Conservation (phyloP, 2,888 invertebrate species). For the Balanococcus diminutus region DNA sequence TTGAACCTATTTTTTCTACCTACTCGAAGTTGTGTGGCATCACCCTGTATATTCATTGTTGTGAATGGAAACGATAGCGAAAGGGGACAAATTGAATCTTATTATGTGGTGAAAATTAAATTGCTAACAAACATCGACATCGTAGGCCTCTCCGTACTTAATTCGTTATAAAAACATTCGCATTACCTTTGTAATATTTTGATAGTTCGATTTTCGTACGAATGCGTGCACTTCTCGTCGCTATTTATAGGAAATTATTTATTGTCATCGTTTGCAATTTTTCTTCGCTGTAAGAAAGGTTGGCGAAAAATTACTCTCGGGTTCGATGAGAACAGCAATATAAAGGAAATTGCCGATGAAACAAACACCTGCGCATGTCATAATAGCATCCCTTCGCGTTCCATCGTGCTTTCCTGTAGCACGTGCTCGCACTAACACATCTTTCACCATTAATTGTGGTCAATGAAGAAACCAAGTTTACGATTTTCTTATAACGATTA, state of each 20-base stretch:
- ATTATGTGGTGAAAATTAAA: not conserved
- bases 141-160: not conserved
- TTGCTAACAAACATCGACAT: not conserved
- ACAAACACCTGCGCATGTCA: not conserved
- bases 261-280: not conserved
- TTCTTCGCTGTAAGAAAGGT: not conserved
- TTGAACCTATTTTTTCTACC: too few species aligned
- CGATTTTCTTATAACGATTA: not conserved
- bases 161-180: not conserved
- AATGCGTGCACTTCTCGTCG: not conserved
- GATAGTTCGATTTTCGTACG: not conserved
- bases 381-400: not conserved
- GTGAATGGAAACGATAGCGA: not conserved
- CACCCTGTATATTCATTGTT: not conserved
- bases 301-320: not conserved
- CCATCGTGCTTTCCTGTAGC: not conserved
- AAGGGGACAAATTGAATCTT: slow-evolving; percentile 11
- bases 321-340: not conserved
- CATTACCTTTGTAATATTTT: not conserved
- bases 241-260: not conserved
- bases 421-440: not conserved
- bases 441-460: not conserved
- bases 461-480: not conserved
- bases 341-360: not conserved
- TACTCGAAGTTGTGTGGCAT: too few species aligned